Base-by-base conservation (phyloP, 2,113 vertebrate genomes). In the Emydocephalus ijimae region DNA sequence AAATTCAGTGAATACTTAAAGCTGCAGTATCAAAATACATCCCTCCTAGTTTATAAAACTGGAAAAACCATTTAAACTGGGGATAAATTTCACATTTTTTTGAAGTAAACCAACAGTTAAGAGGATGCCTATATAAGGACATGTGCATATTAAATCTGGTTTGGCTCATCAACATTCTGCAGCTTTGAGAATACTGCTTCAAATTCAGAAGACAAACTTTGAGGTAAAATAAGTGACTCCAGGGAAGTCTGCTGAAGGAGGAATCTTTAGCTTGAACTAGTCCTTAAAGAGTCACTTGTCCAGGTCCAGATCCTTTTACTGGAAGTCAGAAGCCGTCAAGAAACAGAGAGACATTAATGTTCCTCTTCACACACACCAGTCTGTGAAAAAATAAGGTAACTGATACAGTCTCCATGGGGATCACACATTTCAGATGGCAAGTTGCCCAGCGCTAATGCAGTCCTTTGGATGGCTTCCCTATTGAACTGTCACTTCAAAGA, bases 391-490 rank as follows among this genome's bases (percentile, higher is more conserved):
- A 45, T 85, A 86, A 64, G 34, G 48, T 57, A 24, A 56, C 56
- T 11, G 45, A 91, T 91, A 92, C 61, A 45, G 93, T 96, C 90
- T 88, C 94, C 95, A 95, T 85, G 93, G 93, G 87, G 92, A 96
- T 91, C 20, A n/a, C 88, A 88, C 91, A 61, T 91, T 92, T 88
- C n/a, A 11, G 39, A 91, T 95, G 95, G 95, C 95, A 90, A 57
- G n/a, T 24, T 92, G 92, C 95, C 94, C 92, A 95, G 45, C 86
- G 59, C 57, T 85, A 86, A 90, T 57, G 29, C 34, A n/a, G 29
- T 48, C 54, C 85, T 57, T 89, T 69, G 34, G 92, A 87, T 92
- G 64, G 43, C 92, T 94, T 87, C 93, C 69, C 89, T 90, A 94
- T 90, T 94, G 92, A 95, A 85, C 91, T 89, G 92, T 90, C 91